Conservation (phyloP, 1,140 invertebrate genomes). For the Dufourea novaeangliae region DNA sequence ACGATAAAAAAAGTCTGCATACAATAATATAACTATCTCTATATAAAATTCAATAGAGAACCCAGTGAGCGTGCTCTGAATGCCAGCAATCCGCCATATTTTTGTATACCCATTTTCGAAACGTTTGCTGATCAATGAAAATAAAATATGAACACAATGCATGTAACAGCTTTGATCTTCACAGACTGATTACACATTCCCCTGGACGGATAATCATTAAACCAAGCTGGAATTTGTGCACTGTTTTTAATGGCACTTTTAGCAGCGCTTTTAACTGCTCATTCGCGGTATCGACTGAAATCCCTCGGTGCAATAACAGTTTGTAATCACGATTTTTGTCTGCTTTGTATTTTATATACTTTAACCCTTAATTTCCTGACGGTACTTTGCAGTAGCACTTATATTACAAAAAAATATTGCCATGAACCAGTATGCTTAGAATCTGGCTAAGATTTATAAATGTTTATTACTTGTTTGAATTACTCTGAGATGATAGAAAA, state of each 20-base stretch:
- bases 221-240: neutral
- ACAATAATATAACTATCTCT: too few relatives aligned
- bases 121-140: neutral
- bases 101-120: neutral
- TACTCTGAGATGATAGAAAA: too few relatives aligned
- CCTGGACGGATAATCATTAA: conserved; percentile 11
- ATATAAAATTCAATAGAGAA: too few relatives aligned
- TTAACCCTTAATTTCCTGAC: too few relatives aligned
- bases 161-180: neutral
- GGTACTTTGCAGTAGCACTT: too few relatives aligned
- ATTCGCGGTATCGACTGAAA: neutral
- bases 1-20: too few relatives aligned
- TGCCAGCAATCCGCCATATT: too few relatives aligned
- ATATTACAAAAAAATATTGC: too few relatives aligned
- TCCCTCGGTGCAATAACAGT: neutral
- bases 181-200: neutral
- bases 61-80: too few relatives aligned
- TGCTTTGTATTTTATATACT: neutral
- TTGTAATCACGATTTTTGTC: conserved; percentile 1
- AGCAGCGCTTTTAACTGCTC: neutral
- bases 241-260: conserved; percentile 26
- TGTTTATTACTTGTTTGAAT: too few relatives aligned
- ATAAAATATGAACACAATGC: conserved; percentile 4
- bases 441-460: too few relatives aligned
- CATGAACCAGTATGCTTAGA: too few relatives aligned